These are phyloP conservation scores for Nicator chloris DNA, from an alignment of 2,113 vertebrate species.

Conservation along the genomic window DNA sequence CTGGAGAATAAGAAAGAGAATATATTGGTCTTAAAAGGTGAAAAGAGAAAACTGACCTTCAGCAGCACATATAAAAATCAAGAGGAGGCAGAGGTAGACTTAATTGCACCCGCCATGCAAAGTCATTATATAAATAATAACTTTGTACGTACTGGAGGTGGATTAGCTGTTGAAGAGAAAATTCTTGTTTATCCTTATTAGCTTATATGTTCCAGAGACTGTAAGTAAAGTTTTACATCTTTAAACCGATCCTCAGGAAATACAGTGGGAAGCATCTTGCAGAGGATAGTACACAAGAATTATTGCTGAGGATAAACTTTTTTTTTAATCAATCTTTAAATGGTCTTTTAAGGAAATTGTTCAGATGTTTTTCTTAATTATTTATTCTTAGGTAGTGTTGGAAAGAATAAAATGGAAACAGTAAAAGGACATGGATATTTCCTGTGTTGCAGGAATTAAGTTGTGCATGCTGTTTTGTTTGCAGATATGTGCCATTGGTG, in stretches of 20 bases:
- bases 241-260: not conserved
- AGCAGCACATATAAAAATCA: too few species aligned
- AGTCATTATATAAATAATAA: not conserved
- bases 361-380: not conserved
- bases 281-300: not conserved
- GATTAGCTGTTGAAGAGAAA: not conserved
- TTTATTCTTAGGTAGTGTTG: not conserved
- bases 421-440: not conserved
- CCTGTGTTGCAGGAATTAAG: not conserved
- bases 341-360: not conserved
- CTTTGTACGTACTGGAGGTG: not conserved
- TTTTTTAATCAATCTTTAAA: not conserved
- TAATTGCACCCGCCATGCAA: too few species aligned
- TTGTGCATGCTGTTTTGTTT: not conserved
- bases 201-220: not conserved
- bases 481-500: not conserved
- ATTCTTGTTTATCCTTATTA: not conserved
- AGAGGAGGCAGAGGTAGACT: too few species aligned
- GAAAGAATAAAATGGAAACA: not conserved
- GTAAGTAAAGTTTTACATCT: not conserved
- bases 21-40: too few species aligned
- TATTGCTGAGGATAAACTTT: not conserved
- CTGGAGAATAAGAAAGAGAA: too few species aligned
- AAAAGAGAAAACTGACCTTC: too few species aligned
- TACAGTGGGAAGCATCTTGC: not conserved